Percentiles rank a stretch among this genome's conserved stretches.
These are phyloP conservation scores for Meloidogyne chitwoodi DNA, from an alignment of 1,140 invertebrate genomes.

Conservation along the genomic window DNA sequence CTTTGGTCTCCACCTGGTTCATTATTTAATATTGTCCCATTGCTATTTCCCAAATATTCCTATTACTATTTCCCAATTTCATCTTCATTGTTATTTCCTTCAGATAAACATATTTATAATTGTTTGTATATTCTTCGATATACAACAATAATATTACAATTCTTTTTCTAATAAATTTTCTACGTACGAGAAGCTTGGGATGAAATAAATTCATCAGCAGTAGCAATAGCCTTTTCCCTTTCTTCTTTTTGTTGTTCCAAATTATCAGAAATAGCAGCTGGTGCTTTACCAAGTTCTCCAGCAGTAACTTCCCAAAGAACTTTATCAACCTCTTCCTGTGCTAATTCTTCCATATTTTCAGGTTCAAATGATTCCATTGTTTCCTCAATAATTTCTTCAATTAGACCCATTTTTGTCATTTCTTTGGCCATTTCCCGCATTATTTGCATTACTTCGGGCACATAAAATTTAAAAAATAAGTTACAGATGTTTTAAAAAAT, in stretches of 20 bases:
- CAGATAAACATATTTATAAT: too few species aligned
- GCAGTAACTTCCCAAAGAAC: conserved; percentile 92
- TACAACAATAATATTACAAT: conserved; percentile 10
- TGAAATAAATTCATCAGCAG: conserved; percentile 44
- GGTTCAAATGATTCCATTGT: conserved; percentile 84
- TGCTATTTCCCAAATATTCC: too few species aligned
- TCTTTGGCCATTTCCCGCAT: conserved; percentile 97
- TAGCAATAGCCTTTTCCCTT: conserved; percentile 19
- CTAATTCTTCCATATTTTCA: conserved; percentile 84
- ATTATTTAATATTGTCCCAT: too few species aligned
- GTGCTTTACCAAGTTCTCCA: conserved; percentile 65
- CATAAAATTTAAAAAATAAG: conserved; percentile 67
- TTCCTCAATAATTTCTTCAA: conserved; percentile 98
- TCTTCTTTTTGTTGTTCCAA: conserved; percentile 11
- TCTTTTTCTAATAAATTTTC: not conserved
- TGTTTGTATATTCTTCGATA: too few species aligned
- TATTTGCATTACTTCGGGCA: conserved; percentile 86
- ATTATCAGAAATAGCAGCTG: conserved; percentile 31
- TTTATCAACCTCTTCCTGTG: conserved; percentile 86
- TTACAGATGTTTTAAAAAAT: conserved; percentile 52
- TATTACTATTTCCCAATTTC: too few species aligned
- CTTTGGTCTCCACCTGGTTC: too few species aligned
- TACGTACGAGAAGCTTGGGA: not conserved
- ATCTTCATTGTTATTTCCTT: too few species aligned
- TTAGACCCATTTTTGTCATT: conserved; percentile 91